A percentile compares a stretch with the other conserved stretches of the same genome.
Evolutionary conservation across 2,113 vertebrate genomes (phyloP).

Genomic region (Nerophis lumbriciformis): DNA sequence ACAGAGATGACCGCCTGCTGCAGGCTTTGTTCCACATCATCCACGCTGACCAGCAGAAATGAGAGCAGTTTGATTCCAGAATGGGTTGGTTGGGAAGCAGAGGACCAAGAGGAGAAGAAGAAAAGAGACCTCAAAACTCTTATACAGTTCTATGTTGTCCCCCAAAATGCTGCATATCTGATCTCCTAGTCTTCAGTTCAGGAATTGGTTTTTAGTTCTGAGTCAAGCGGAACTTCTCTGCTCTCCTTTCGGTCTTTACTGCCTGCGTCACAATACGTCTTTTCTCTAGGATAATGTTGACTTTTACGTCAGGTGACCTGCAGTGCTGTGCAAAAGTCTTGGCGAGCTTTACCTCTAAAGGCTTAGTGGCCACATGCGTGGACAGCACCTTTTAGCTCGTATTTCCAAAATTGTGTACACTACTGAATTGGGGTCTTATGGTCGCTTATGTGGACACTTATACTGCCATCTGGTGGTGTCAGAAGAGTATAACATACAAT

Average conservation of each 20-base stretch:
- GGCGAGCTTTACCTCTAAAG: not conserved
- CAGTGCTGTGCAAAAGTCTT: not conserved
- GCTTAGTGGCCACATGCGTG: not conserved
- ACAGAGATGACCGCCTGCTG: conserved; percentile 88
- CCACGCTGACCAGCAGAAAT: conserved; percentile 73
- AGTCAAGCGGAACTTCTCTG: conserved; percentile 18
- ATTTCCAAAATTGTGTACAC: no score
- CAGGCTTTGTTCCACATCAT: conserved; percentile 88
- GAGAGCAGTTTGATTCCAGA: conserved; percentile 11
- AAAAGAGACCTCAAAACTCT: not conserved
- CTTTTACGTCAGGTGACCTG: not conserved
- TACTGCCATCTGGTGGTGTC: no score
- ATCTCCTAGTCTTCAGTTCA: conserved; percentile 27
- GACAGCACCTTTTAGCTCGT: no score
- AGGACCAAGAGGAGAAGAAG: conserved; percentile 25
- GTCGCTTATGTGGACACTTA: no score
- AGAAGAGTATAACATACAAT: no score
- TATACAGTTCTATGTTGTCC: conserved; percentile 11
- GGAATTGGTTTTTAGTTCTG: not conserved
- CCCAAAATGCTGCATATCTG: conserved; percentile 50
- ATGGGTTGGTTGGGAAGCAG: conserved; percentile 36
- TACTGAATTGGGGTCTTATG: no score
- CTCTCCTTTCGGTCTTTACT: conserved; percentile 38
- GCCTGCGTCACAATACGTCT: conserved; percentile 45
- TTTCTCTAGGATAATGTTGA: conserved; percentile 42